These are phyloP conservation scores for Nyctibius grandis DNA, from an alignment of 2,797 vertebrate genomes.

Conservation along the genomic window DNA sequence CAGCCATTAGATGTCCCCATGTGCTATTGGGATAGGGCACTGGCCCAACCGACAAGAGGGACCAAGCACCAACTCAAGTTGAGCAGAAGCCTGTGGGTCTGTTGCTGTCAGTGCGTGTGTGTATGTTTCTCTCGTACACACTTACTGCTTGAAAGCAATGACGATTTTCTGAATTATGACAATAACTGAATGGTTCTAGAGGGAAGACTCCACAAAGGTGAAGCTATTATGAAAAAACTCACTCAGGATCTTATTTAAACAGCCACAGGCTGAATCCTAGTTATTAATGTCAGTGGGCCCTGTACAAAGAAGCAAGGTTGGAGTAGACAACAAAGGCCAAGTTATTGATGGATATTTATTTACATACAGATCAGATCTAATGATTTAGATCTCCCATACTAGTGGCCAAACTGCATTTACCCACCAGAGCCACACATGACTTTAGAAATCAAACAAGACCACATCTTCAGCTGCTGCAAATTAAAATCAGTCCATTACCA, in stretches of 20 bases:
- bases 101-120: not conserved
- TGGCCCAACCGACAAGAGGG: not conserved
- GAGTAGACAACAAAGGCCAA: not conserved
- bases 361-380: not conserved
- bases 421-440: not conserved
- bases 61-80: not conserved
- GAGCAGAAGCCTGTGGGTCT: not conserved
- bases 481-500: not conserved
- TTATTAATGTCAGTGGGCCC: not conserved
- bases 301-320: not conserved
- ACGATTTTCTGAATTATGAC: not conserved
- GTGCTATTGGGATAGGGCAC: not conserved
- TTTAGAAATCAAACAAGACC: not conserved
- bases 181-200: not conserved
- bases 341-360: conserved; percentile 12
- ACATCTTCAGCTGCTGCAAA: not conserved
- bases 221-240: not conserved
- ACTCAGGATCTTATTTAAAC: not conserved
- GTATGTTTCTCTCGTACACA: not conserved
- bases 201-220: not conserved
- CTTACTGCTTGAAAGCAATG: not conserved
- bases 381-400: not conserved
- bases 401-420: not conserved
- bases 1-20: not conserved
- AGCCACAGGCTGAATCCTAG: not conserved